Conservation (phyloP, 2,797 vertebrate species). For the Lacerta viridis region DNA sequence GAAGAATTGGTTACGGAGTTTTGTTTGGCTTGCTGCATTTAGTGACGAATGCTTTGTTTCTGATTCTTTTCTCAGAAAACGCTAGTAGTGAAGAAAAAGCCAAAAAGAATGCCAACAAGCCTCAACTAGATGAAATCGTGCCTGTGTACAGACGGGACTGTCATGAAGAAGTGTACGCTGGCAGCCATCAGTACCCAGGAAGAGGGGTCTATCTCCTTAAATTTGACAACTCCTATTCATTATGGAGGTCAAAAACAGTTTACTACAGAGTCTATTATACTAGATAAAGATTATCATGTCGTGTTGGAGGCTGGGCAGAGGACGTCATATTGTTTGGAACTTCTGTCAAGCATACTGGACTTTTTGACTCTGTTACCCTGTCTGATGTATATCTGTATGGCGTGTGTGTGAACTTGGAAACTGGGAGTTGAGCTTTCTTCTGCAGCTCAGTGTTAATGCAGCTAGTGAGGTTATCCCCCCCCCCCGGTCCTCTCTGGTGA, state of each 20-base stretch:
- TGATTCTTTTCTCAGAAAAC: conserved; percentile 79
- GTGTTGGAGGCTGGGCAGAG: conserved; percentile 74
- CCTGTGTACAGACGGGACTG: conserved; percentile 99
- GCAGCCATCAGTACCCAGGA: conserved; percentile 99
- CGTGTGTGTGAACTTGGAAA: conserved; percentile 70
- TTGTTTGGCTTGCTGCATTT: conserved; percentile 29
- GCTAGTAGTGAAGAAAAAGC: conserved; percentile 91
- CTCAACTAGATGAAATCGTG: conserved; percentile 98
- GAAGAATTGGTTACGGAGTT: background rate
- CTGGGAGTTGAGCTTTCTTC: conserved; percentile 74
- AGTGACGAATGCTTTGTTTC: conserved; percentile 38
- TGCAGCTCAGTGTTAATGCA: conserved; percentile 73
- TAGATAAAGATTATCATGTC: conserved; percentile 89
- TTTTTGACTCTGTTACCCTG: conserved; percentile 75
- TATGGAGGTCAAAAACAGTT: conserved; percentile 99
- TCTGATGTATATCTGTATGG: conserved; percentile 73
- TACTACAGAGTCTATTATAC: conserved; percentile 99
- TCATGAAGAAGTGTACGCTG: conserved; percentile 98
- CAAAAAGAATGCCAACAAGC: conserved; percentile 94
- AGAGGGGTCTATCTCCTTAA: conserved; percentile 98
- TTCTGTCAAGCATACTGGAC: conserved; percentile 79
- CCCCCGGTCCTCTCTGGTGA: conserved; percentile 62
- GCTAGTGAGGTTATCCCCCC: conserved; percentile 66
- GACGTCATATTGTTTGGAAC: conserved; percentile 74
- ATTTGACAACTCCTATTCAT: conserved; percentile 99